A percentile compares a stretch with the other conserved stretches of the same genome.
phyloP scores from a whole-genome alignment of 1,140 invertebrate genomes.

The Drosophila miranda region DNA sequence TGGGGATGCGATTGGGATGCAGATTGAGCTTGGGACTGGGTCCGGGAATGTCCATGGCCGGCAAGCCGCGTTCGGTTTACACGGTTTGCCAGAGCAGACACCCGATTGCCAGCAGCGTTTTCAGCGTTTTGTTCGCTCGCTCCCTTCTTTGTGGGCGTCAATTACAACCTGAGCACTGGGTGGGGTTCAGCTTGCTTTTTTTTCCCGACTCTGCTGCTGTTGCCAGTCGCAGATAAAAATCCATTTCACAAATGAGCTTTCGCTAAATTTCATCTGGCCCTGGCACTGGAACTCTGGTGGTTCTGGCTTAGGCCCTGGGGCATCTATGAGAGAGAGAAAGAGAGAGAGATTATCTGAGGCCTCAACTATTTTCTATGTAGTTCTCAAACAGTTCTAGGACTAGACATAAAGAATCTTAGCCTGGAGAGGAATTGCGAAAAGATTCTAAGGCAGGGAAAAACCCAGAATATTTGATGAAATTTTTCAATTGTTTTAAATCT shows the following conservation, averaged over 20 bases:
- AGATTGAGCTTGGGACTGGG: not conserved
- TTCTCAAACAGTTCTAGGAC: too few species aligned
- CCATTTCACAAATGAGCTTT: constrained; percentile 46
- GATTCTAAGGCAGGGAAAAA: too few species aligned
- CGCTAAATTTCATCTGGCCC: not conserved
- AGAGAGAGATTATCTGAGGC: too few species aligned
- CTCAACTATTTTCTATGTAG: too few species aligned
- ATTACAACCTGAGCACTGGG: constrained; percentile 33
- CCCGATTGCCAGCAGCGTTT: constrained; percentile 34
- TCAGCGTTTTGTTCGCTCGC: not conserved
- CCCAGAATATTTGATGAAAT: too few species aligned
- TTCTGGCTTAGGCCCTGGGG: too few species aligned
- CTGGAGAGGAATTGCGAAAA: too few species aligned
- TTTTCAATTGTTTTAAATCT: too few species aligned
- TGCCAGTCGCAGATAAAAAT: constrained; percentile 38
- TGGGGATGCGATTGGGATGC: not conserved
- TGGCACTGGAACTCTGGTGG: too few species aligned
- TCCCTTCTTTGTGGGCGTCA: constrained; percentile 33
- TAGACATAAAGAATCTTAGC: too few species aligned
- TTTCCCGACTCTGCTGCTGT: not conserved
- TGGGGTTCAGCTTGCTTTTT: too few species aligned
- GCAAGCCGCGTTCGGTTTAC: constrained; percentile 23
- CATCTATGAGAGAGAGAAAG: too few species aligned
- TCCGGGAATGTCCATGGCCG: constrained; percentile 1
- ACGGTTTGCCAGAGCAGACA: constrained; percentile 27